Evolutionary conservation across 2,113 vertebrate species (phyloP), one percentile per base, ranked within the genome.

Genomic region (Crotalus tigris): DNA sequence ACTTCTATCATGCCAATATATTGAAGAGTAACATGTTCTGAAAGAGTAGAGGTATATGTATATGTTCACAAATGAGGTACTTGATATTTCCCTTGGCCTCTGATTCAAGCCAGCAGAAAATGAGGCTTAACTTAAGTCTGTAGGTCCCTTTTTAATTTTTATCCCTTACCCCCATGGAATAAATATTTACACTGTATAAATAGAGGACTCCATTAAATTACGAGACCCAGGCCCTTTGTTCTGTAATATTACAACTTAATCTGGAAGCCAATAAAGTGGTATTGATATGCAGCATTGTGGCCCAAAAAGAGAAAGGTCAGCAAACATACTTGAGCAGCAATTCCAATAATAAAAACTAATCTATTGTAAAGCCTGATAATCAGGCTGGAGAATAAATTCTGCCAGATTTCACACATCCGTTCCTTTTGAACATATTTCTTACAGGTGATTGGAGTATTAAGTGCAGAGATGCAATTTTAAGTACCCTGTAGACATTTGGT

Each of bases 41-140:
- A 29, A 9, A 93, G 94, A 89, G 0, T 61, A 87, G 57, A 90
- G 88, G 69, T 29, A 39, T 39, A 94, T 13, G 91, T 87, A 17
- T 26, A 93, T 0, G 93, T 94, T 85, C 24, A 94, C 24, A 69
- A 93, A 94, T 3, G 5, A 88, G 24, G 6, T 0, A n/a, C 54
- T 94, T 90, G 33, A 94, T 94, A 26, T 1, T 54, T 0, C 51
- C 92, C 94, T 94, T 13, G 53, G 8, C 10, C 49, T 69, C 44
- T 59, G 85, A 44, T 6, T 5, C 17, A 15, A 0, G 12, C 17
- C 59, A 44, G 33, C 58, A 88, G 58, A 88, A 53, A 44, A 59
- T 3, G 2, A 13, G 46, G 29, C 12, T 19, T 64, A 19, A 88
- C 2, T 4, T 69, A 39, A 51, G 3, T 69, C 21, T 69, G 8